Evolutionary conservation across 1,140 invertebrate species (phyloP), one percentile per base, ranked within the genome.

Genomic region (Drosophila subobscura): DNA sequence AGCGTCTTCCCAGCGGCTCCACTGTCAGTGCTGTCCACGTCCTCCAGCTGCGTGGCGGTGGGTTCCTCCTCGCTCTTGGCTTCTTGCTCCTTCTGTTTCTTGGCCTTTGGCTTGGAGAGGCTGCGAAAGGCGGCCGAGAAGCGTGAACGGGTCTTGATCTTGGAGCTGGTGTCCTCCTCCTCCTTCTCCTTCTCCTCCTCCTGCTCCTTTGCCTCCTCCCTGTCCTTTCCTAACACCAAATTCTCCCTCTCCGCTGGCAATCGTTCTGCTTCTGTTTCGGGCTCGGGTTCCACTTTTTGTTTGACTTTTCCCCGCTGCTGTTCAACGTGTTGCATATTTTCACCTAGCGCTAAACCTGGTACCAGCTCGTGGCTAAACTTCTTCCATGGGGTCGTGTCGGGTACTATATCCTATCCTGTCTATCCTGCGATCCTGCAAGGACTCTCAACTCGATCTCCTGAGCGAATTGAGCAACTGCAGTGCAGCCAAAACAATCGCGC

Each of bases 71-170:
- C 33, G 33, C 49, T 72, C 64, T 58, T 52, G 25, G 8, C 3
- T 5, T 51, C 29, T 7, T 20, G 55, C 37, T 76, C 47, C 41
- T 58, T 66, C 4, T 54, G 64, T 54, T 76, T 89, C 12, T 90
- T 90, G 45, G 57, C 12, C 14, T 77, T 88, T 0, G 74, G 52
- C 52, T 77, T 81, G 44, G 90, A 89, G 20, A 91, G 68, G 50
- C 89, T 91, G 29, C 88, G 79, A 40, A 91, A 66, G 41, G 90
- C 90, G n/a, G 90, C 60, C 4, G 90, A 84, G 52, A 91, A 91
- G 33, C 90, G 76, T 23, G 90, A 91, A 52, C 90, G 88, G 55
- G 78, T 50, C 37, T 89, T 91, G n/a, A 77, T 46, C 51, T 86
- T 72, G 16, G 45, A 40, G 58, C 50, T 64, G 33, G 49, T 68